Conservation (phyloP, 1,140 invertebrate genomes). For the Nautilus pompilius region DNA sequence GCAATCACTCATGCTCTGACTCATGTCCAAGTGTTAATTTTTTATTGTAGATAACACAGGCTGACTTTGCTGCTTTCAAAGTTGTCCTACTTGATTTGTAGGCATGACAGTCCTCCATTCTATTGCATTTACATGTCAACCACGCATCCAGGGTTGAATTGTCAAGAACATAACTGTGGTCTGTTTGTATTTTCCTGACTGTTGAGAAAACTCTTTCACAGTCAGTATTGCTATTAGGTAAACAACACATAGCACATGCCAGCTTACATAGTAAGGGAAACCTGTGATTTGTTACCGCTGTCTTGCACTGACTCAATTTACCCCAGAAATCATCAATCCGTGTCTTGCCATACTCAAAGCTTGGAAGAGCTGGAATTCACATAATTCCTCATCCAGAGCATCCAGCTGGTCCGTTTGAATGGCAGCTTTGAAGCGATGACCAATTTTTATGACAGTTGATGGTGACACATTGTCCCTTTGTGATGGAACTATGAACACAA, state of each 20-base stretch:
- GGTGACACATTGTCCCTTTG: no score
- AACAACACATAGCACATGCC: background rate
- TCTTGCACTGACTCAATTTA: background rate
- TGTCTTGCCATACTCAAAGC: background rate
- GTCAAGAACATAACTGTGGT: no score
- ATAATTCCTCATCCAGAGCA: no score
- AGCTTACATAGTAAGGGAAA: background rate
- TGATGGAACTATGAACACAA: background rate
- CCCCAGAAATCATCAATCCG: background rate
- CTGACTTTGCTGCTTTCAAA: no score
- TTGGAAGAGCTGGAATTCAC: background rate
- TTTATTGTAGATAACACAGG: no score
- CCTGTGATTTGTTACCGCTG: background rate
- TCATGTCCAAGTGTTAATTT: no score
- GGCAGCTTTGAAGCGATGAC: background rate
- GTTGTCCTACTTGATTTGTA: no score
- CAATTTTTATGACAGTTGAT: background rate
- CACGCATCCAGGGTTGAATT: no score
- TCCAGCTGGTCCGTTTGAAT: background rate
- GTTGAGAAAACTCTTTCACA: background rate
- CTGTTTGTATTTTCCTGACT: slow-evolving; percentile 5
- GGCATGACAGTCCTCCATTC: no score
- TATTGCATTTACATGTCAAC: no score
- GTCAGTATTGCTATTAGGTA: slow-evolving; percentile 3
- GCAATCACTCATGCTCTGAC: no score